A percentile compares a stretch with the other conserved stretches of the same genome.
Evolutionary conservation across 1,140 invertebrate genomes (phyloP).

Genomic region (Stegodyphus mimosarum): DNA sequence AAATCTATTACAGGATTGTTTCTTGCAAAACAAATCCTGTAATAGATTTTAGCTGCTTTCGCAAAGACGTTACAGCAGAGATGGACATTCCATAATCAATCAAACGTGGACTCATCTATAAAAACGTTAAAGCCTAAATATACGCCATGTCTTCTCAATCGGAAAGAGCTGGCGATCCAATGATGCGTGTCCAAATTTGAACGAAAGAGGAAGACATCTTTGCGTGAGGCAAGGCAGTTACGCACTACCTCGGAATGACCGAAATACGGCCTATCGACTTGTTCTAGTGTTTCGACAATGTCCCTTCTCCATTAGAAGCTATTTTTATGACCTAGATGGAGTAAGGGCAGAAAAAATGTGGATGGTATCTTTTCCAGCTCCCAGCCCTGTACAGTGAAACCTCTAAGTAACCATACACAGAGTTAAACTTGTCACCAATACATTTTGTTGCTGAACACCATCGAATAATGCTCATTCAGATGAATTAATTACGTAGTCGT

Average conservation of each 20-base stretch:
- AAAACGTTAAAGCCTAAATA: conserved; percentile 39
- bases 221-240: conserved; percentile 47
- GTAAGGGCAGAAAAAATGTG: neutral
- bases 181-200: conserved; percentile 11
- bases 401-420: too few relatives aligned
- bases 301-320: conserved; percentile 18
- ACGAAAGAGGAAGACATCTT: neutral
- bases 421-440: too few relatives aligned
- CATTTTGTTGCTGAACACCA: too few relatives aligned
- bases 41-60: too few relatives aligned
- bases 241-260: conserved; percentile 4
- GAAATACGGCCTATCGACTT: conserved; percentile 32
- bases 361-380: too few relatives aligned
- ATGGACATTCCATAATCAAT: conserved; percentile 14
- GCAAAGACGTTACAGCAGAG: neutral
- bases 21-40: too few relatives aligned
- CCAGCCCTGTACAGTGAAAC: too few relatives aligned
- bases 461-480: too few relatives aligned
- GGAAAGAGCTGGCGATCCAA: conserved; percentile 23
- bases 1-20: too few relatives aligned
- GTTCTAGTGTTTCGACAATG: conserved; percentile 14
- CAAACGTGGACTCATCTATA: conserved; percentile 45
- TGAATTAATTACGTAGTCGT: too few relatives aligned
- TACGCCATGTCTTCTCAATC: conserved; percentile 10
- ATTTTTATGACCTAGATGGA: conserved; percentile 15